Base-by-base conservation (phyloP, 2,113 vertebrate species). In the Hiodon alosoides region DNA sequence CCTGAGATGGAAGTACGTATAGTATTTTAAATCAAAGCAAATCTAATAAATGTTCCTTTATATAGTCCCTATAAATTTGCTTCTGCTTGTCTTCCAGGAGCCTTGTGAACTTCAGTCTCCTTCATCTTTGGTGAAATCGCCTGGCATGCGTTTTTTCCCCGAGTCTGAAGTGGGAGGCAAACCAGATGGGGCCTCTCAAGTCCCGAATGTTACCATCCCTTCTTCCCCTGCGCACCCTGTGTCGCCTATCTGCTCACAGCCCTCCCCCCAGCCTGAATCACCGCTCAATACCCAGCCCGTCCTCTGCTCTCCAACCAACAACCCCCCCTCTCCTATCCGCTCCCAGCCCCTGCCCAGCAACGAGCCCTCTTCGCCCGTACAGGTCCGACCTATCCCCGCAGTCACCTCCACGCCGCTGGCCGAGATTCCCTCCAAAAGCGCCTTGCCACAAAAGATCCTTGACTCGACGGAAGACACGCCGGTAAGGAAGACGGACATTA, bases 331-430 rank as follows among this genome's bases (percentile, higher is more conserved):
- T 14, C 96, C 96, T 4, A 95, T 98, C 76, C 97, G 96, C 61
- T 92, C 94, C 71, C 95, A 96, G 76, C 93, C 96, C 57, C 84
- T 95, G 68, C 90, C 94, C 54, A 93, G 93, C 81, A 82, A 93
- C 0, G 94, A 98, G 77, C 86, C 93, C 14, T 84, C 94, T 0
- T 83, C 93, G 1, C 90, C 96, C 0, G 94, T 98, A 2, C 89
- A 94, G 78, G 93, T 92, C 68, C 97, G 96, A 13, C 96, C 96
- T 0, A 79, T 88, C 48, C 92, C 95, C 3, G 92, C 88, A 0
- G 90, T 95, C 81, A 91, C 94, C 0, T 97, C 96, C 47, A 97
- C 95, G 5, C 96, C 96, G 0, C 70, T 94, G 60, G 57, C 83
- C 77, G 89, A 90, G 67, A 69, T 90, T 2, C 77, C 83, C 7